Percentiles rank a stretch among this genome's conserved stretches.
Conservation (phyloP, 1,140 invertebrate species). For the Drosophila orena region DNA sequence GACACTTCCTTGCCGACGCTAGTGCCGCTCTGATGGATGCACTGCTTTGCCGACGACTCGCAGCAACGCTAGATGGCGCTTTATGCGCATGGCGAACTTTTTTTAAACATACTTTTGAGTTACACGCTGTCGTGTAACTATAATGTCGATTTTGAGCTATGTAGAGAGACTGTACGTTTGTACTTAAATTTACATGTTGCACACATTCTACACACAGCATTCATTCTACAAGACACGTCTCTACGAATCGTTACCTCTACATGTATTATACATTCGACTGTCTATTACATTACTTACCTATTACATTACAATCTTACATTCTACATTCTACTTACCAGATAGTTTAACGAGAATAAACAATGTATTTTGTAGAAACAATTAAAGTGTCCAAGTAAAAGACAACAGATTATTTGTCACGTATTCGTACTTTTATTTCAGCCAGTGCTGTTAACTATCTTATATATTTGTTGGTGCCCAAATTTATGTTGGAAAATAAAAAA, state of each 20-base stretch:
- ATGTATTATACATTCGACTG: slow-evolving; percentile 4
- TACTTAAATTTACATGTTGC: background rate
- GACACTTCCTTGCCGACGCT: background rate
- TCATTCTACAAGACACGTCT: background rate
- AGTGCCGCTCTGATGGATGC: background rate
- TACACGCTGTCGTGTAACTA: too few species aligned
- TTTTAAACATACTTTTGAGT: too few species aligned
- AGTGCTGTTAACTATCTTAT: background rate
- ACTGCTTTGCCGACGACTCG: background rate
- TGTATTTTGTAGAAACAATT: background rate
- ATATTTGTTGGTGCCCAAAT: slow-evolving; percentile 4
- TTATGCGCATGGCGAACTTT: too few species aligned
- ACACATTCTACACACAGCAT: background rate
- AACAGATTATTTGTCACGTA: background rate
- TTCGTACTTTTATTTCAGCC: background rate
- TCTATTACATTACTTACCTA: background rate
- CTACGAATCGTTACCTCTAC: background rate
- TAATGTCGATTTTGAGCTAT: too few species aligned
- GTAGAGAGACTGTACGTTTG: too few species aligned
- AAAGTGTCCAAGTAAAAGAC: background rate
- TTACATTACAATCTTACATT: background rate
- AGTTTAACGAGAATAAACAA: too few species aligned
- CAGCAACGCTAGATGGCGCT: background rate
- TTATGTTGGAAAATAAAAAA: background rate
- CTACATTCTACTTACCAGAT: too few species aligned